Percentiles rank a stretch among this genome's conserved stretches.
Evolutionary conservation across 2,888 invertebrate species (phyloP).

Genomic region (Lasioglossum calceatum): DNA sequence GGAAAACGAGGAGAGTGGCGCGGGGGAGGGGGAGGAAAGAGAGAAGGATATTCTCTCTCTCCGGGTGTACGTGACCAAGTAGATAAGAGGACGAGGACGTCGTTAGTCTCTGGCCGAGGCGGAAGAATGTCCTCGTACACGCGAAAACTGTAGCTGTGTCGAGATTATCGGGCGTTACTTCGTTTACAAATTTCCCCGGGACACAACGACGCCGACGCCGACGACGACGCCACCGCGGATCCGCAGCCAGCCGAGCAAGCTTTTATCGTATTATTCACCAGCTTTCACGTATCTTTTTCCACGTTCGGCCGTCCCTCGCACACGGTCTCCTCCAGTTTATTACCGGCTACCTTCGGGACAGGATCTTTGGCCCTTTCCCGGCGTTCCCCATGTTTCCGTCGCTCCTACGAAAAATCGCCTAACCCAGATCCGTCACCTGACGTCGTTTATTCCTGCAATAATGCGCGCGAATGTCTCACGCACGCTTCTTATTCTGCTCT

Average conservation of each 20-base stretch:
- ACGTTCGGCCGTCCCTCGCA: constrained; percentile 19
- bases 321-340: constrained; percentile 17
- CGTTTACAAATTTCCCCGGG: constrained; percentile 71
- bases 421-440: neutral
- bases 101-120: constrained; percentile 81
- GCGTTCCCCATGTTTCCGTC: neutral
- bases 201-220: neutral
- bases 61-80: constrained; percentile 77
- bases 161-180: constrained; percentile 76
- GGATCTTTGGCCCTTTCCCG: constrained; percentile 21
- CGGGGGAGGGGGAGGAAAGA: constrained; percentile 6
- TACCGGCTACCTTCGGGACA: constrained; percentile 27
- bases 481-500: neutral
- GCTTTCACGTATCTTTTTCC: constrained; percentile 51
- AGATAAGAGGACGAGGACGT: constrained; percentile 82
- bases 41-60: constrained; percentile 56
- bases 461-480: neutral
- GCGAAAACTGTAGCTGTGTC: constrained; percentile 77
- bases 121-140: constrained; percentile 81
- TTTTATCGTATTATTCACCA: constrained; percentile 72
- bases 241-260: constrained; percentile 21
- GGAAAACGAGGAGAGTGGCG: constrained; percentile 8
- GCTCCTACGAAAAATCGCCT: neutral
- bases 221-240: neutral
- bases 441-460: neutral